Conservation (phyloP, 53 echinoderm and acorn worm species). For the Arbacia lixula region DNA sequence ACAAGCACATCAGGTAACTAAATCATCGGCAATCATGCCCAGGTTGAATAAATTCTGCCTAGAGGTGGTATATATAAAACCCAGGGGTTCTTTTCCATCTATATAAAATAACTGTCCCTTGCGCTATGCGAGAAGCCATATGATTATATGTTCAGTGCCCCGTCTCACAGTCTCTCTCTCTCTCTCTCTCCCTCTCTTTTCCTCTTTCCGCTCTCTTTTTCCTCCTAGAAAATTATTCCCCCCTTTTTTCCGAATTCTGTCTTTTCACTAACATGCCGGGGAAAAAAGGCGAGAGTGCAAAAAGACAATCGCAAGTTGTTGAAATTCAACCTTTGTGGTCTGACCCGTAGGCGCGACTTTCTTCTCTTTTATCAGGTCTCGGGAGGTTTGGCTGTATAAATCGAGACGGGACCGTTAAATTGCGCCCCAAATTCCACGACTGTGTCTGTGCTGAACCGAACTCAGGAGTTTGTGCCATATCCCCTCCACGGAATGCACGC, state of each 20-base stretch:
- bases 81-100: no score
- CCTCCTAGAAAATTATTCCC: no score
- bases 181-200: background rate
- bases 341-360: conserved; percentile 56
- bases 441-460: conserved; percentile 19
- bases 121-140: background rate
- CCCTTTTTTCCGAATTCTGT: background rate
- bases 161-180: background rate
- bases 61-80: background rate
- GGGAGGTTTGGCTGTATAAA: conserved; percentile 20
- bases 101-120: no score
- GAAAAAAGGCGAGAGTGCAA: conserved; percentile 1
- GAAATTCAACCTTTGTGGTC: conserved; percentile 52
- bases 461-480: background rate
- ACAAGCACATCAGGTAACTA: conserved; percentile 36
- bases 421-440: conserved; percentile 47
- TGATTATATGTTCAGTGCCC: background rate
- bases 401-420: conserved; percentile 47
- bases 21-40: conserved; percentile 12
- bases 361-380: conserved; percentile 47
- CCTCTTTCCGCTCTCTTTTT: background rate
- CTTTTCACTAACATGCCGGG: conserved; percentile 1
- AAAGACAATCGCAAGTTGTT: conserved; percentile 57
- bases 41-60: conserved; percentile 11
- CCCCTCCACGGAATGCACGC: conserved; percentile 15